Percentiles rank a stretch among this genome's conserved stretches.
phyloP scores from a whole-genome alignment of 2,113 vertebrate genomes.

The Myotis brandtii region DNA sequence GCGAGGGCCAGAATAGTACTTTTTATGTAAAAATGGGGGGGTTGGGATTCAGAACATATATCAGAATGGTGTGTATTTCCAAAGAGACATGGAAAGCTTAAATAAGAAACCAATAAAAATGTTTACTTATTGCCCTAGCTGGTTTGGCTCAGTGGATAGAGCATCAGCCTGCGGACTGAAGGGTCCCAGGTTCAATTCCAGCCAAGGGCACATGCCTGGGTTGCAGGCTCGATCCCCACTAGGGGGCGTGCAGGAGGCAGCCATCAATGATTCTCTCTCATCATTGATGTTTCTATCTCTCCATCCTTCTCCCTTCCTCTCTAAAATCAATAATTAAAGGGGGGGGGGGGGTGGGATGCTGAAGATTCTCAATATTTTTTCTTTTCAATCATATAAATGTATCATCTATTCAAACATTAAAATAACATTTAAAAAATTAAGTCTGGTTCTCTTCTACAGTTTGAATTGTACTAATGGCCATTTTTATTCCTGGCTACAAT shows the following conservation, averaged over 20 bases:
- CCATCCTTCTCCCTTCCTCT: too few species aligned
- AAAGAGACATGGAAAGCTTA: slow-evolving; percentile 29
- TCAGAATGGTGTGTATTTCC: background rate
- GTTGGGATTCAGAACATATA: background rate
- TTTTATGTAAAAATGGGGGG: background rate
- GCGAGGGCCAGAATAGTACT: background rate
- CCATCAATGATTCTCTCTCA: too few species aligned
- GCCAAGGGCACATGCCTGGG: too few species aligned
- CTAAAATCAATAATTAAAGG: too few species aligned
- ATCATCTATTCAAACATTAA: slow-evolving; percentile 43
- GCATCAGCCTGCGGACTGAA: too few species aligned
- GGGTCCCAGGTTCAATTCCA: too few species aligned
- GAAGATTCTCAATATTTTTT: slow-evolving; percentile 23
- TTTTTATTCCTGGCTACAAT: background rate
- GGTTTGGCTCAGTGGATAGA: too few species aligned
- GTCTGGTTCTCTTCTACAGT: slow-evolving; percentile 2
- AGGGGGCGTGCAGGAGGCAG: too few species aligned
- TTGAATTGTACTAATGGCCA: background rate
- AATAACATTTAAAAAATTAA: slow-evolving; percentile 21
- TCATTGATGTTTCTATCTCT: too few species aligned
- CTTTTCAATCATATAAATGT: slow-evolving; percentile 28
- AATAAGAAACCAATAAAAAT: slow-evolving; percentile 54
- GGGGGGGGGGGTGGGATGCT: background rate
- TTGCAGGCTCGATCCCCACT: too few species aligned
- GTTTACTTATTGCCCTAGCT: background rate